phyloP scores from a whole-genome alignment of 2,113 vertebrate species.

The Panurus biarmicus region DNA sequence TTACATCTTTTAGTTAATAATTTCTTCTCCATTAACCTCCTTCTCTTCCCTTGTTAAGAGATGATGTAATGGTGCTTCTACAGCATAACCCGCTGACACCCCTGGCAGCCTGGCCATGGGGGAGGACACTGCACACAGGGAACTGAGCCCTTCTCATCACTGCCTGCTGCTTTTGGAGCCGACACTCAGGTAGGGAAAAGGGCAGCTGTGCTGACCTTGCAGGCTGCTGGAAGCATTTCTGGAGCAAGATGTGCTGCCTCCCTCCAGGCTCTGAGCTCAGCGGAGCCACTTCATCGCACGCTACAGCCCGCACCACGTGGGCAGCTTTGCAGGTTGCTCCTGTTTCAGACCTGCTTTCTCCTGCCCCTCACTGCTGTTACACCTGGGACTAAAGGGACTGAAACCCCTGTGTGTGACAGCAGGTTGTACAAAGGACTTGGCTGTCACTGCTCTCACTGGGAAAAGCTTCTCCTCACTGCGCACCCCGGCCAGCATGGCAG shows the following conservation, averaged over 20 bases:
- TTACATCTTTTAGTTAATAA: conserved; percentile 63
- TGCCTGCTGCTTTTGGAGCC: not conserved
- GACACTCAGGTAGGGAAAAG: not conserved
- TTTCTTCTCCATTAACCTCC: conserved; percentile 55
- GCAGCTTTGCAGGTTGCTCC: not conserved
- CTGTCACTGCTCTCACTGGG: not conserved
- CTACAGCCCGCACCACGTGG: rapidly evolving
- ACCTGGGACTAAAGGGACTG: not conserved
- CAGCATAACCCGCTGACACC: not conserved
- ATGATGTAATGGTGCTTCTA: conserved; percentile 46
- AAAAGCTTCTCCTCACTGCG: rapidly evolving
- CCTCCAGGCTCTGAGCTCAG: rapidly evolving
- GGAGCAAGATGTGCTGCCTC: not conserved
- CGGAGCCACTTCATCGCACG: rapidly evolving
- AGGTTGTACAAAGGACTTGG: not conserved
- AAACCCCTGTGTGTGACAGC: not conserved
- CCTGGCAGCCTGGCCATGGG: not conserved
- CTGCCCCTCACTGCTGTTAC: not conserved
- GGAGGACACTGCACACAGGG: not conserved
- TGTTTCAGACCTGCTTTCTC: not conserved
- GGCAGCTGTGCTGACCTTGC: not conserved
- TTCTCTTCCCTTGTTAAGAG: conserved; percentile 38
- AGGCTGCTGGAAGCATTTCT: not conserved
- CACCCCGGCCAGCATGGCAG: rapidly evolving
- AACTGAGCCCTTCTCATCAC: not conserved